A percentile compares a stretch with the other conserved stretches of the same genome.
phyloP scores from a whole-genome alignment of 2,113 vertebrate genomes.

The Leiothrix lutea region DNA sequence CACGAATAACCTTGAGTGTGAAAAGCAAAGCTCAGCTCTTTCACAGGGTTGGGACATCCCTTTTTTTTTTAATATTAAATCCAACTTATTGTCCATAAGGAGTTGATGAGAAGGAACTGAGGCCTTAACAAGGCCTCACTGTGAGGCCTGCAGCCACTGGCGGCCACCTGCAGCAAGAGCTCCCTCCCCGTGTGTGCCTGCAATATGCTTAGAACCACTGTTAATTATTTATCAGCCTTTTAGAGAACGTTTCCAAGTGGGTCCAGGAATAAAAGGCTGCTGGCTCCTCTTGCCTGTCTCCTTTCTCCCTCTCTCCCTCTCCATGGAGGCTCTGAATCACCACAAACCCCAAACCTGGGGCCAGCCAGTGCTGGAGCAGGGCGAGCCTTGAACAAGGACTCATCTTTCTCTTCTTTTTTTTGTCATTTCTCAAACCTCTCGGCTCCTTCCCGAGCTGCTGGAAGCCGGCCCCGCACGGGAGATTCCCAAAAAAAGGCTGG shows the following conservation, averaged over 20 bases:
- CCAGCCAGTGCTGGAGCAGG: rapidly evolving
- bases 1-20: not conserved
- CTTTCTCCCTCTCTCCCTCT: not conserved
- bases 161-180: not conserved
- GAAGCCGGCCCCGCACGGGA: not conserved
- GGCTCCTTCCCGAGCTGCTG: not conserved
- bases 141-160: not conserved
- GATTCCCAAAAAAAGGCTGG: not conserved
- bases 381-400: not conserved
- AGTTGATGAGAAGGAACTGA: not conserved
- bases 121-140: not conserved
- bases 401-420: rapidly evolving
- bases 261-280: not conserved
- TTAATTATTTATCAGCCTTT: constrained; percentile 15
- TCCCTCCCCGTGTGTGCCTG: too few species aligned
- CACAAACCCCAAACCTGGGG: rapidly evolving
- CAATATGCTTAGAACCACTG: not conserved
- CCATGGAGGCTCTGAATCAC: rapidly evolving
- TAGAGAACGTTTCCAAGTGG: not conserved
- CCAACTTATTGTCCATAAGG: rapidly evolving
- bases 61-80: rapidly evolving
- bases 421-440: not conserved
- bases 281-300: not conserved
- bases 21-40: not conserved
- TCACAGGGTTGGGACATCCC: rapidly evolving